Percentiles rank a stretch among this genome's conserved stretches.
These are phyloP conservation scores for Pseudonaja textilis DNA, from an alignment of 2,113 vertebrate genomes.

Conservation along the genomic window DNA sequence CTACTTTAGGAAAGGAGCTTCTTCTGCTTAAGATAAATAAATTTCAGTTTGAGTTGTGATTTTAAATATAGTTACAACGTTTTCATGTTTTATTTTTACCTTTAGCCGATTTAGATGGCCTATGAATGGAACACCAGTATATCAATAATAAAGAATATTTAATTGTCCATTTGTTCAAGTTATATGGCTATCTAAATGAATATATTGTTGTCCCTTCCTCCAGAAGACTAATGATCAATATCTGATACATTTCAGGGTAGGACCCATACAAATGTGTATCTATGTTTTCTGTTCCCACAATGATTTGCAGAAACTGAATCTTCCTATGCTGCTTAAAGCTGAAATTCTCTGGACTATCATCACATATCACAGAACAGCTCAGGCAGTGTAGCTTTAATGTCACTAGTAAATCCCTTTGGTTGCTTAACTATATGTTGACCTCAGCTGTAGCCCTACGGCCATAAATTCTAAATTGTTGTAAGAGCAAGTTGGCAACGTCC, in stretches of 20 bases:
- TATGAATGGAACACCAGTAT: not conserved
- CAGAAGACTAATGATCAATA: not conserved
- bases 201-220: not conserved
- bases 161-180: not conserved
- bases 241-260: not conserved
- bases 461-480: not conserved
- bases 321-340: not conserved
- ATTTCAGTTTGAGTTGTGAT: not conserved
- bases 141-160: not conserved
- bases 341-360: not conserved
- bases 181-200: not conserved
- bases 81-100: not conserved
- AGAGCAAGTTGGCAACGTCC: not conserved
- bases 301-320: not conserved
- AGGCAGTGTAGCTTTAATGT: not conserved
- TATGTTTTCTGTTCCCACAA: not conserved
- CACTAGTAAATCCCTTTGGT: not conserved
- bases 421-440: not conserved
- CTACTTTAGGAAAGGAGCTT: not conserved
- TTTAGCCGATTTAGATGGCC: not conserved
- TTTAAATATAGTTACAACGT: not conserved
- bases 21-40: not conserved
- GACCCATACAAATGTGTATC: not conserved
- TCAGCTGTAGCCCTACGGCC: not conserved
- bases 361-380: not conserved